Evolutionary conservation across 1,140 invertebrate genomes (phyloP).

Genomic region (Drosophila lacteicornis): DNA sequence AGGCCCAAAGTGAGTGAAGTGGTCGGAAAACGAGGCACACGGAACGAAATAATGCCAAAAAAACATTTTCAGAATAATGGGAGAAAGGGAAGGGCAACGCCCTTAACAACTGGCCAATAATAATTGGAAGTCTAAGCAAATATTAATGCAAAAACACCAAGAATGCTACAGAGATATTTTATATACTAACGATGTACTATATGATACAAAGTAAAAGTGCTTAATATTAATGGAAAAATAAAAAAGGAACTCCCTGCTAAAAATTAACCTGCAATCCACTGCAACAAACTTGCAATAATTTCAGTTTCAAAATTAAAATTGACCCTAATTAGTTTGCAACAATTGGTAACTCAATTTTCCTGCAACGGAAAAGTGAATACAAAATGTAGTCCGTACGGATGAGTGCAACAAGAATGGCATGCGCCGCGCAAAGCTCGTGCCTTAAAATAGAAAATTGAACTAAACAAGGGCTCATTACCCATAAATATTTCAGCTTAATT

Average conservation of each 20-base stretch:
- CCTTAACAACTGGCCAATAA: not conserved
- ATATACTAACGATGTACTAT: no score
- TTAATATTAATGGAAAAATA: not conserved
- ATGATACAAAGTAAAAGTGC: not conserved
- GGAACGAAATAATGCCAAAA: constrained; percentile 14
- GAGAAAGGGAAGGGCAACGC: no score
- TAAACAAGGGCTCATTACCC: not conserved
- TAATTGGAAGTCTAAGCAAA: not conserved
- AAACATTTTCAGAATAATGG: not conserved
- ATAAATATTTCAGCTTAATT: constrained; percentile 8
- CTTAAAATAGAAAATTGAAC: not conserved
- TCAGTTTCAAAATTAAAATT: not conserved
- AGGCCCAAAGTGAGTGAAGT: constrained; percentile 21
- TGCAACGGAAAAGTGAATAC: not conserved
- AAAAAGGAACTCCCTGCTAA: not conserved
- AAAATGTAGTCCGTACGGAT: no score
- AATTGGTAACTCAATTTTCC: not conserved
- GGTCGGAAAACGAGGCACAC: constrained; percentile 6
- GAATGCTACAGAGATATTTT: no score
- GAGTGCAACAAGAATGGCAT: not conserved
- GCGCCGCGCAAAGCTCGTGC: not conserved
- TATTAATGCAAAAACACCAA: no score
- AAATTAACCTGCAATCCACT: not conserved
- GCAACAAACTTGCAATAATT: not conserved
- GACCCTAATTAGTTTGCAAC: not conserved